Base-by-base conservation (phyloP, 2,888 invertebrate genomes). In the Thymelicus sylvestris region DNA sequence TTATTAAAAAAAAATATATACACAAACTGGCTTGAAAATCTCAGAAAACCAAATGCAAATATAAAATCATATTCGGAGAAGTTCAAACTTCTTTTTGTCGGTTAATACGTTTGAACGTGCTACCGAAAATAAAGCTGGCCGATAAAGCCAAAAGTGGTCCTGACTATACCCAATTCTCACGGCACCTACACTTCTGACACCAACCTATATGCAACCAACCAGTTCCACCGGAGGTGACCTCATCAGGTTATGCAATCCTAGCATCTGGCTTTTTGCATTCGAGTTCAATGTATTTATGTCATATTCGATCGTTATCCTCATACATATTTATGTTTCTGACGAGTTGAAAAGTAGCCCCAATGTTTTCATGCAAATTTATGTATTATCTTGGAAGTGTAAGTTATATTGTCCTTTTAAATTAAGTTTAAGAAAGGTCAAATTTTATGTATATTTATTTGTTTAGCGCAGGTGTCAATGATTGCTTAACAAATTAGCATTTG, bases 171-270 rank as follows among this genome's bases (percentile, higher is more conserved):
- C 59, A 31, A 31, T 57, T 44, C 59, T 4, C 41, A 41, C 39
- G 39, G 41, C 70, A 52, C 70, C 70, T 31, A 70, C 70, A 66
- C 70, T 70, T 65, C 19, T 64, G 63, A 38, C 70, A 65, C 60
- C 70, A 60, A 39, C 59, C n/a, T 13, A 60, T 41, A n/a, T 60
- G 59, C 24, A 59, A 48, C 19, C 69, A 65, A 69, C 69, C 69
- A 70, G 70, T 66, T 66, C 60, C 50, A 52, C 59, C 59, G 48
- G 65, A 63, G 62, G 57, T 70, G 70, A 70, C 70, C 65, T 70
- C 65, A 70, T 59, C 64, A 57, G 41, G 39, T 70, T 39, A 61
- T 65, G 70, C 65, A 70, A 70, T 24, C 41, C 6, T 48, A 52
- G 60, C 65, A 70, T 44, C 65, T 61, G 70, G 65, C 65, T 12